Evolutionary conservation across 1,140 invertebrate species (phyloP).

Genomic region (Heliothis virescens): DNA sequence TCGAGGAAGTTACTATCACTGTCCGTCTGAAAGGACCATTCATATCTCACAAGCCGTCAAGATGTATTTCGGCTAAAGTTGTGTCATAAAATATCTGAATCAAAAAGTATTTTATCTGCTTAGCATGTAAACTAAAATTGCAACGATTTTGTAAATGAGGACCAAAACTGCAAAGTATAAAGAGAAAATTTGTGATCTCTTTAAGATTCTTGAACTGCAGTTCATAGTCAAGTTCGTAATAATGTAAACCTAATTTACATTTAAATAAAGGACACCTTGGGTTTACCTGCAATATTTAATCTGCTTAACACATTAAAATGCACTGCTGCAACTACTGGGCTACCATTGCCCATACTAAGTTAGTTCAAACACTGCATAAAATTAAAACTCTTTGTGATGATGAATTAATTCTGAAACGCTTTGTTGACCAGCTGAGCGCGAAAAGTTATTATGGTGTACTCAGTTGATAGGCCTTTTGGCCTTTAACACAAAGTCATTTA

Average conservation of each 20-base stretch:
- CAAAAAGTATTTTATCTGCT: too few relatives aligned
- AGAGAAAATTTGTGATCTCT: constrained; percentile 3
- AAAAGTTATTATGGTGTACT: too few relatives aligned
- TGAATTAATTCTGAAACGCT: background rate
- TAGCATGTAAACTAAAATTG: too few relatives aligned
- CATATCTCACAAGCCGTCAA: background rate
- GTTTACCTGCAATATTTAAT: constrained; percentile 30
- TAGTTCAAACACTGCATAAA: constrained; percentile 18
- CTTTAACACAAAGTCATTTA: too few relatives aligned
- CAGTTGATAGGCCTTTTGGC: too few relatives aligned
- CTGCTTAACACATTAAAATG: constrained; percentile 33
- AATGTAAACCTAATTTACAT: constrained; percentile 56
- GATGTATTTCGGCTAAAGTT: background rate
- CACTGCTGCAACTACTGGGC: background rate
- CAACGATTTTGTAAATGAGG: background rate
- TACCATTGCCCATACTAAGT: constrained; percentile 25
- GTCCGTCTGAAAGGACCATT: constrained; percentile 17
- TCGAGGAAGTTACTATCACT: constrained; percentile 32
- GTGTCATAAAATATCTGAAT: background rate
- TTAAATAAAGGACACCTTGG: constrained; percentile 51
- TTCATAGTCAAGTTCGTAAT: constrained; percentile 48
- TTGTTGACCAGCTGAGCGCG: too few relatives aligned
- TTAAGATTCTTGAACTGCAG: constrained; percentile 42
- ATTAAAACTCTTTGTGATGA: background rate
- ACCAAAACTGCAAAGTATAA: constrained; percentile 9